Evolutionary conservation across 2,797 vertebrate species (phyloP).

Genomic region (Myotis findleyi): DNA sequence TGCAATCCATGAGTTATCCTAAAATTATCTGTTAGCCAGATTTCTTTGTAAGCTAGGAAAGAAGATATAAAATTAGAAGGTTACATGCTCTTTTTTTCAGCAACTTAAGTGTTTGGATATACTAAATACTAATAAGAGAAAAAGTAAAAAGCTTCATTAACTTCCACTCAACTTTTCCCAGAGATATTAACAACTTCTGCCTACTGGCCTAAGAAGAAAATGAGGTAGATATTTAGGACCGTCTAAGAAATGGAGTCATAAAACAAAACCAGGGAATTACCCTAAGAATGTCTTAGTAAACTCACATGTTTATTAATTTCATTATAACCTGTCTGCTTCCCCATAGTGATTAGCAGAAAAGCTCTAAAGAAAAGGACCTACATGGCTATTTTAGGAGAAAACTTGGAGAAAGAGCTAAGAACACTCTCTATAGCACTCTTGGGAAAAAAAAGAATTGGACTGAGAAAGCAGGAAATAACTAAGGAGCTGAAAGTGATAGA

Average conservation of each 20-base stretch:
- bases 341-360: slow-evolving; percentile 17
- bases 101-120: slow-evolving; percentile 18
- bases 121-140: slow-evolving; percentile 12
- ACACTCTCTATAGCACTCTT: background rate
- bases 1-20: slow-evolving; percentile 4
- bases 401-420: background rate
- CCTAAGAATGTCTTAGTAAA: background rate
- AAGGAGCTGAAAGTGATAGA: background rate
- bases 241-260: slow-evolving; percentile 35
- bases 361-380: slow-evolving; percentile 30
- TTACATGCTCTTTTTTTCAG: slow-evolving; percentile 3
- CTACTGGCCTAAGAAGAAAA: slow-evolving; percentile 33
- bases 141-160: slow-evolving; percentile 33
- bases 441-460: background rate
- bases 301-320: slow-evolving; percentile 41
- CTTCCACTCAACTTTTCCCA: slow-evolving; percentile 26
- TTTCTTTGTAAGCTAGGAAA: slow-evolving; percentile 48
- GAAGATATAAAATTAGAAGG: slow-evolving; percentile 18
- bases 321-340: slow-evolving; percentile 24
- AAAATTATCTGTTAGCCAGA: slow-evolving; percentile 5
- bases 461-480: slow-evolving; percentile 3
- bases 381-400: slow-evolving; percentile 57
- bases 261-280: slow-evolving; percentile 44
- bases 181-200: slow-evolving; percentile 14
- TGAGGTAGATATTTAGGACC: background rate